Evolutionary conservation across 2,113 vertebrate genomes (phyloP).

Genomic region (Phalacrocorax aristotelis): DNA sequence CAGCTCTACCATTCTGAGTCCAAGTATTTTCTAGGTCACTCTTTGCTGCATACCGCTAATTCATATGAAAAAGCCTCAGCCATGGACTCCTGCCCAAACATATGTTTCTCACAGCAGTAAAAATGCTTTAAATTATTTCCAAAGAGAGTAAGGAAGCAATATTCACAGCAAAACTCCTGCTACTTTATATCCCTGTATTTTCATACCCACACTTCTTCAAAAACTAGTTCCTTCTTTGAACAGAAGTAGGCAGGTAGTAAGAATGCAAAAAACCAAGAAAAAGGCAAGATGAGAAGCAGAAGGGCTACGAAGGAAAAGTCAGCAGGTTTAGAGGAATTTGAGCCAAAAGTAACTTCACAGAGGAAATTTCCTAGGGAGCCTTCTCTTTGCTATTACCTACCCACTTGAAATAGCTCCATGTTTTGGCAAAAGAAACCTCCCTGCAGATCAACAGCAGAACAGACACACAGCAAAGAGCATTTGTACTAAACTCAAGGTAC

Average conservation of each 20-base stretch:
- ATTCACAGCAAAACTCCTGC: background rate
- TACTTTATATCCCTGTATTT: constrained; percentile 20
- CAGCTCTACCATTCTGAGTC: background rate
- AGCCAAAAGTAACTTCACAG: constrained; percentile 39
- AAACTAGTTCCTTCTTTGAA: constrained; percentile 7
- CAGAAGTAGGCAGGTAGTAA: background rate
- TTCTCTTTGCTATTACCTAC: background rate
- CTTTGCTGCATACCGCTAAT: constrained; percentile 29
- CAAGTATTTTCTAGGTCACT: constrained; percentile 55
- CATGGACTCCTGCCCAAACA: background rate
- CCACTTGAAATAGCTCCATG: background rate
- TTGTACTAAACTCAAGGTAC: background rate
- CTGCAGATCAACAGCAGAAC: background rate
- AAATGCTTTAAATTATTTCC: constrained; percentile 23
- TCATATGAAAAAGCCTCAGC: background rate
- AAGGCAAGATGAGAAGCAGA: constrained; percentile 13
- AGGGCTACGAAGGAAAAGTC: background rate
- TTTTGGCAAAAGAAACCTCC: background rate
- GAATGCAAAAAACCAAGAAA: background rate
- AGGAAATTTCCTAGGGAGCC: constrained; percentile 50
- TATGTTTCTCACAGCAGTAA: constrained; percentile 21
- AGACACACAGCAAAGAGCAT: background rate
- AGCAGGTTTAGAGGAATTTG: constrained; percentile 29
- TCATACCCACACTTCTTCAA: background rate
- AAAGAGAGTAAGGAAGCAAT: background rate